Conservation (phyloP, 2,113 vertebrate genomes). For the Ciconia maguari region DNA sequence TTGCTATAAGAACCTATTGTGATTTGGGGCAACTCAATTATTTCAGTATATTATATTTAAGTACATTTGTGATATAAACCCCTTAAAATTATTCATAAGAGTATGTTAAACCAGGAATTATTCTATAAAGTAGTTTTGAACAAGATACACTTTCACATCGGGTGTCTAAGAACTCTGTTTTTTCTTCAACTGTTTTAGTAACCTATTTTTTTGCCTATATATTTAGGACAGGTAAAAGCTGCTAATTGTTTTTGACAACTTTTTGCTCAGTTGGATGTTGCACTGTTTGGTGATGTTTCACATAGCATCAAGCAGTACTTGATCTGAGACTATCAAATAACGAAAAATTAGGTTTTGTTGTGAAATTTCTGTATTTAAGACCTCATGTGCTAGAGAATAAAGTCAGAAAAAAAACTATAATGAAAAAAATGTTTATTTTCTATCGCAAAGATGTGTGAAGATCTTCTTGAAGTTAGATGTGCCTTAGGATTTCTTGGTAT, state of each 20-base stretch:
- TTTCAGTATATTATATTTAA: background rate
- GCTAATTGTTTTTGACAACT: background rate
- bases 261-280: background rate
- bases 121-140: background rate
- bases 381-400: background rate
- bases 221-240: background rate
- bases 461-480: background rate
- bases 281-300: background rate
- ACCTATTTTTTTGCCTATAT: background rate
- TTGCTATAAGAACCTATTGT: background rate
- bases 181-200: background rate
- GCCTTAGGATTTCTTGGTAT: background rate
- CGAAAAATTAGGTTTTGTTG: background rate
- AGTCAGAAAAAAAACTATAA: background rate
- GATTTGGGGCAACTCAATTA: background rate
- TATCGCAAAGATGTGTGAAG: background rate
- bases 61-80: background rate
- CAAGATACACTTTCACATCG: background rate
- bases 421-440: background rate
- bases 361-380: background rate
- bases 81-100: background rate
- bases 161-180: background rate
- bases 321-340: background rate
- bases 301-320: background rate
- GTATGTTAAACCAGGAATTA: background rate